Base-by-base conservation (phyloP, 2,888 invertebrate species). In the Ptilodon capucinus region DNA sequence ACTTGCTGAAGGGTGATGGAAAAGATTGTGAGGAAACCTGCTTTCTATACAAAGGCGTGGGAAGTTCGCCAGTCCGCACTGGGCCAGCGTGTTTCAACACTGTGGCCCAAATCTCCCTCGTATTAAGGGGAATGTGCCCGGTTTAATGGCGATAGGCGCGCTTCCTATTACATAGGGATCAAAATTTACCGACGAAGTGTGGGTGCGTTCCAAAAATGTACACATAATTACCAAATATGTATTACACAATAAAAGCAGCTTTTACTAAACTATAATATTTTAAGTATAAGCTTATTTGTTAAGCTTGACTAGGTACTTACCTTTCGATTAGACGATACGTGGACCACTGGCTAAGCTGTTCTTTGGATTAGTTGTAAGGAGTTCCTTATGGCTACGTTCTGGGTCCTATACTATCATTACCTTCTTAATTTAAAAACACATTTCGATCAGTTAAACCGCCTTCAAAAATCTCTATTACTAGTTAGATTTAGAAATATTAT, bases 341-440 rank as follows among this genome's bases (percentile, higher is more conserved):
- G 38, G 58, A 50, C 38, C 42, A 52, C 47, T 42, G 51, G 65
- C 69, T 44, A 70, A 69, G 74, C 73, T 53, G 53, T 40, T 53
- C 39, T 40, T 38, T 48, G 45, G 13, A 54, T 64, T 64, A 64
- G 53, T 55, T 48, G 42, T 46, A 25, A 42, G 44, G 25, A 48
- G 40, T 51, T 55, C 48, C 55, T 11, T 16, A 13, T 13, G 38
- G 38, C 5, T 38, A 6, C 11, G 13, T n/a, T 21, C 17, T 38
- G 5, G 38, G 38, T 13, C 16, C 38, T 13, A 21, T 13, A 38
- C 35, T 28, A 8, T 28, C 11, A n/a, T 9, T 25, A 25, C 9
- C 9, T 25, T 9, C 9, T 9, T 25, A 25, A n/a, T 28, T 11
- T n/a, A 2, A n/a, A n/a, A 28, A n/a, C 28, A n/a, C 8, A 11